Evolutionary conservation across 2,797 vertebrate genomes (phyloP).

Genomic region (Morelia viridis): DNA sequence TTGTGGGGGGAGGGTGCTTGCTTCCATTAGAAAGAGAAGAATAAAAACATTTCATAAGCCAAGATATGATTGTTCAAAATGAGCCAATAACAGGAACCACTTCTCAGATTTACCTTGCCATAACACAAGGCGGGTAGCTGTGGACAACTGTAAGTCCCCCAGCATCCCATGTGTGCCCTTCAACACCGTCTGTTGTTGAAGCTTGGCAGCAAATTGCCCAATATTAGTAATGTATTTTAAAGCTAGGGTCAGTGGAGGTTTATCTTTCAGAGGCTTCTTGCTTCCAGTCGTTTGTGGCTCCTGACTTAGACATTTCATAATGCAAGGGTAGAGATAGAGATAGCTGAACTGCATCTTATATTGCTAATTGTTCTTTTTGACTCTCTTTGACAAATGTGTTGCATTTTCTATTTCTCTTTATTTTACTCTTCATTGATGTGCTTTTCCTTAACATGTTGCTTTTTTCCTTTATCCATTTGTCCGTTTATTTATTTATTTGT

Average conservation of each 20-base stretch:
- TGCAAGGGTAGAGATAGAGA: neutral
- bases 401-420: neutral
- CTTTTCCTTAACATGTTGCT: neutral
- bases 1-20: neutral
- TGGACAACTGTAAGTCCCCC: neutral
- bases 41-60: neutral
- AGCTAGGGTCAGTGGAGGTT: neutral
- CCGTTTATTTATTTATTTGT: neutral
- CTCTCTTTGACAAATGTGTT: too few species aligned
- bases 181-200: neutral
- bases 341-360: neutral
- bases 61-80: neutral
- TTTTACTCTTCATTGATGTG: neutral
- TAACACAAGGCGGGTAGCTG: neutral
- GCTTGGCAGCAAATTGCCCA: neutral
- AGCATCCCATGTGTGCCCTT: neutral
- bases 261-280: neutral
- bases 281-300: neutral
- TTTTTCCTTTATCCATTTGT: neutral
- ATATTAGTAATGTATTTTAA: neutral
- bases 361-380: neutral
- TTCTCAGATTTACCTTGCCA: neutral
- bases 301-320: neutral
- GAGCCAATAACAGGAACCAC: neutral
- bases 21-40: neutral